These are phyloP conservation scores for Atta cephalotes DNA, from an alignment of 1,140 invertebrate species.

Conservation along the genomic window DNA sequence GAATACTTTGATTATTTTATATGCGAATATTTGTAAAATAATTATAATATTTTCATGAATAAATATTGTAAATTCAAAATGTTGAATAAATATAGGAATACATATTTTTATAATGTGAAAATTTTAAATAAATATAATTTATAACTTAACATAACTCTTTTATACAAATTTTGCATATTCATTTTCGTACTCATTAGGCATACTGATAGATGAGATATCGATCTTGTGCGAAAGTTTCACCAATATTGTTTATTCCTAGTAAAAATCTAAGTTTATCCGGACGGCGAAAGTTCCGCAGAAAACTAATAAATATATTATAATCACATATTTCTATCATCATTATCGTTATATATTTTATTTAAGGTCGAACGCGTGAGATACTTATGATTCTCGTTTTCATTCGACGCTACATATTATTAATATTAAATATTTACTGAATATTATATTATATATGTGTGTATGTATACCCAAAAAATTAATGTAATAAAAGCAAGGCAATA, in stretches of 20 bases:
- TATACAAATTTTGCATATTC: too few relatives aligned
- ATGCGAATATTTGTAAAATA: too few relatives aligned
- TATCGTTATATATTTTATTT: constrained; percentile 25
- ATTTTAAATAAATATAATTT: too few relatives aligned
- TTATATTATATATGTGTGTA: neutral
- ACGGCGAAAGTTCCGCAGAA: constrained; percentile 48
- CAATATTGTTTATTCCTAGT: neutral
- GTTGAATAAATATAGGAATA: too few relatives aligned
- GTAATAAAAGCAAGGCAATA: constrained; percentile 27
- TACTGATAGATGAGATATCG: neutral
- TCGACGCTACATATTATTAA: constrained; percentile 28
- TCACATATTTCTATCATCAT: constrained; percentile 1
- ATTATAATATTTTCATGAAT: too few relatives aligned
- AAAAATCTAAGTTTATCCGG: neutral
- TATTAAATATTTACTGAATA: constrained; percentile 64
- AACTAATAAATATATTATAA: constrained; percentile 12
- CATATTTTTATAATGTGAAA: too few relatives aligned
- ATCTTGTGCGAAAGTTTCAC: constrained; percentile 27
- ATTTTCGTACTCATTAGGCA: too few relatives aligned
- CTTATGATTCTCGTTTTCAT: constrained; percentile 48
- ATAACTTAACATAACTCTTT: too few relatives aligned
- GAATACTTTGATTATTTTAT: too few relatives aligned
- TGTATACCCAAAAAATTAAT: neutral
- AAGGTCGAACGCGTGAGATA: constrained; percentile 36
- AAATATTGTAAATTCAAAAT: too few relatives aligned